Evolutionary conservation across 2,797 vertebrate species (phyloP), one percentile per base, ranked within the genome.

Genomic region (Eremophila alpestris): DNA sequence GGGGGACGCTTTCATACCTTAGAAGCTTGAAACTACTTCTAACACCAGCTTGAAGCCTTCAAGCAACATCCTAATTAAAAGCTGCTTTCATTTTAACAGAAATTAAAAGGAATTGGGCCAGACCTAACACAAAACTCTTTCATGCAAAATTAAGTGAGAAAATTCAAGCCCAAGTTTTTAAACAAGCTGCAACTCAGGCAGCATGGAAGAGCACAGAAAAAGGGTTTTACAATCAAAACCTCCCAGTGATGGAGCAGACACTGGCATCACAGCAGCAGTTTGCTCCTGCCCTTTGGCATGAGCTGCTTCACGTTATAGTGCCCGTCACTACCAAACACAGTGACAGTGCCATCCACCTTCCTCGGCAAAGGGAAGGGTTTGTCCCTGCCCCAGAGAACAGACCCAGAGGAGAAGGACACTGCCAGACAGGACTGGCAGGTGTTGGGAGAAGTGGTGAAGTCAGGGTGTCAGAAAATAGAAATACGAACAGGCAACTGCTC

Each of bases 61-160:
- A 51, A 90, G 69, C 58, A 88, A 81, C 27, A 51, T 24, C 29
- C 26, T 71, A 69, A 91, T 81, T 86, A 89, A 81, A 84, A 64
- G 45, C 16, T 69, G 71, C 71, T 87, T 89, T 64, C 27, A 18
- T 93, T 89, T 78, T 32, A 87, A 91, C 11, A 45, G 23, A 89
- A 87, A 78, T 27, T 4, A 62, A 79, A 82, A 91, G n/a, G 62
- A 89, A 82, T 64, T 8, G 10, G 36, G 73, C 60, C 67, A 83
- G 71, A 73, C 51, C 27, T 90, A 93, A 94, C 0, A 1, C 27
- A 60, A 54, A 78, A 92, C 4, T 63, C 48, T 65, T n/a, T 18
- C 59, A 91, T 38, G 85, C 65, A 90, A 75, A 96, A 91, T 73
- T 69, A 67, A 63, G 64, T 5, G 32, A 29, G 46, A 30, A 38